Evolutionary conservation across 2,888 invertebrate genomes (phyloP).

Genomic region (Zonitis immaculata): DNA sequence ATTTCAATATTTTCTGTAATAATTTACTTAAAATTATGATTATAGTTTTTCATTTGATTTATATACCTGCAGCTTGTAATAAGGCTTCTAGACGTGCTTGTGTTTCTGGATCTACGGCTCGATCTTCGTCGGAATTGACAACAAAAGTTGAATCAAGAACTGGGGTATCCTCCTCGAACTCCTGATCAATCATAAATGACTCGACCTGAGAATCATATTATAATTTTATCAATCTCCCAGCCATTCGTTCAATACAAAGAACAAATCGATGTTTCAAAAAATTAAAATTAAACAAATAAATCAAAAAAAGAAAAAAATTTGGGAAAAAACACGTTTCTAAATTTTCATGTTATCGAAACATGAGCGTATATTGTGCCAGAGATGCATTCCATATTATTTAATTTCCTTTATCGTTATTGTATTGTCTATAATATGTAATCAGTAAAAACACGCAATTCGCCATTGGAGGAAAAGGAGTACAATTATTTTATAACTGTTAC

Average conservation of each 20-base stretch:
- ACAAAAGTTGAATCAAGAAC: slow-evolving; percentile 62
- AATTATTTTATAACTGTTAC: background rate
- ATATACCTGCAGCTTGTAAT: slow-evolving; percentile 82
- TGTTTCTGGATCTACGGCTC: slow-evolving; percentile 77
- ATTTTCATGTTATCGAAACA: background rate
- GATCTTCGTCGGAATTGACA: slow-evolving; percentile 59
- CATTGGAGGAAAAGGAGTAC: background rate
- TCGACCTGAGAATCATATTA: slow-evolving; percentile 63
- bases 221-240: slow-evolving; percentile 19
- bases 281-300: background rate
- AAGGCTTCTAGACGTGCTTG: slow-evolving; percentile 89
- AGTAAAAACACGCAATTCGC: background rate
- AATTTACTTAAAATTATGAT: too few species aligned
- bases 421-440: background rate
- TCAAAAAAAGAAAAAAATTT: background rate
- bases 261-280: background rate
- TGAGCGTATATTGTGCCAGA: background rate
- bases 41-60: background rate
- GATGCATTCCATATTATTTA: background rate
- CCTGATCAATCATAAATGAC: slow-evolving; percentile 66
- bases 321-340: background rate
- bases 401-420: background rate
- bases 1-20: too few species aligned
- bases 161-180: slow-evolving; percentile 60
- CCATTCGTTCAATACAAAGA: slow-evolving; percentile 4